These are phyloP conservation scores for Euzophera pinguis DNA, from an alignment of 2,888 invertebrate species.

Conservation along the genomic window DNA sequence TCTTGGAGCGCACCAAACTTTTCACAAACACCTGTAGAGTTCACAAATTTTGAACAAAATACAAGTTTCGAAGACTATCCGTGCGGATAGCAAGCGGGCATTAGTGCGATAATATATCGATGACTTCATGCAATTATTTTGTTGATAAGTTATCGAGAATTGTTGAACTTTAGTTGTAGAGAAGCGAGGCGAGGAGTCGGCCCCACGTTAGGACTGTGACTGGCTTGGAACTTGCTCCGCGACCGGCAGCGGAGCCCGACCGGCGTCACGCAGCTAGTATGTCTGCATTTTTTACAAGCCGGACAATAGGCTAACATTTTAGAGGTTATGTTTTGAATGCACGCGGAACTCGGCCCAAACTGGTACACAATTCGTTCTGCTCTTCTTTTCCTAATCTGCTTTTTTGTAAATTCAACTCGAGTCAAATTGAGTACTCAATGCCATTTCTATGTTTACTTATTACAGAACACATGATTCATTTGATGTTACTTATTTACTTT, in stretches of 20 bases:
- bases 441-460: slow-evolving; percentile 40
- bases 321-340: slow-evolving; percentile 68
- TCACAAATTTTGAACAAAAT: slow-evolving; percentile 55
- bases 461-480: slow-evolving; percentile 56
- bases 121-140: slow-evolving; percentile 73
- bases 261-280: slow-evolving; percentile 30
- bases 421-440: slow-evolving; percentile 23
- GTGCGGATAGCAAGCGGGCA: too few relatives aligned
- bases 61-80: slow-evolving; percentile 22
- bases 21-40: slow-evolving; percentile 71
- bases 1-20: slow-evolving; percentile 61
- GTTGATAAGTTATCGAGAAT: slow-evolving; percentile 71
- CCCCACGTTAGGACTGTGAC: slow-evolving; percentile 53
- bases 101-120: slow-evolving; percentile 37
- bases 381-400: neutral
- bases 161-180: slow-evolving; percentile 28
- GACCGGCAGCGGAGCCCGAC: slow-evolving; percentile 19
- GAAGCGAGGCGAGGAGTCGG: slow-evolving; percentile 46
- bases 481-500: slow-evolving; percentile 61
- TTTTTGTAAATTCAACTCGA: neutral
- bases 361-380: slow-evolving; percentile 7
- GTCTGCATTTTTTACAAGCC: slow-evolving; percentile 66
- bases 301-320: slow-evolving; percentile 59
- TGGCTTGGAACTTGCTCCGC: slow-evolving; percentile 27
- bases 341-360: slow-evolving; percentile 21